phyloP scores from a whole-genome alignment of 2,888 invertebrate species.

The Polyommatus iphigenia region DNA sequence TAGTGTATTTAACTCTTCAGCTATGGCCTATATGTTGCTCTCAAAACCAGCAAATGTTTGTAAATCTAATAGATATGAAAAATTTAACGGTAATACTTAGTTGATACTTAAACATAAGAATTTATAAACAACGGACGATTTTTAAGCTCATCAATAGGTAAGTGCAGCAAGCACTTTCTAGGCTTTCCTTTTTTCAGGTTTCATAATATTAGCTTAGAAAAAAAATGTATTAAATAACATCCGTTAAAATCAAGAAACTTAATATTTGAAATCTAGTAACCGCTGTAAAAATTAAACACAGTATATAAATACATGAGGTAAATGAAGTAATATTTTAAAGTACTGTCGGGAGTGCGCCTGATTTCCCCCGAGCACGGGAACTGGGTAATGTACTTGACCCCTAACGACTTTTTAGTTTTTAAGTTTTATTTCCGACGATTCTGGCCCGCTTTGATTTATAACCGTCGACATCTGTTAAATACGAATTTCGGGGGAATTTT shows the following conservation, averaged over 20 bases:
- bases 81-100: too few species aligned
- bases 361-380: slow-evolving; percentile 55
- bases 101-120: too few species aligned
- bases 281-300: not conserved
- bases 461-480: slow-evolving; percentile 16
- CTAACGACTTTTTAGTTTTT: slow-evolving; percentile 22
- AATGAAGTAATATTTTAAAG: slow-evolving; percentile 51
- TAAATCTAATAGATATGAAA: too few species aligned
- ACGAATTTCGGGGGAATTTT: not conserved
- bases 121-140: too few species aligned
- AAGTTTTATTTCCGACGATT: slow-evolving; percentile 21
- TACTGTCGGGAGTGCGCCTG: slow-evolving; percentile 45
- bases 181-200: too few species aligned
- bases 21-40: too few species aligned
- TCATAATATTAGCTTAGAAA: too few species aligned
- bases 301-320: not conserved
- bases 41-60: too few species aligned
- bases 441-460: slow-evolving; percentile 1
- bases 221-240: not conserved
- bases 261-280: not conserved
- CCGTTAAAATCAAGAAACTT: not conserved
- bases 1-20: too few species aligned
- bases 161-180: too few species aligned
- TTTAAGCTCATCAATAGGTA: too few species aligned
- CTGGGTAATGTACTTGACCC: slow-evolving; percentile 33